Conservation (phyloP, 1,140 invertebrate species). For the Cydia pomonella region DNA sequence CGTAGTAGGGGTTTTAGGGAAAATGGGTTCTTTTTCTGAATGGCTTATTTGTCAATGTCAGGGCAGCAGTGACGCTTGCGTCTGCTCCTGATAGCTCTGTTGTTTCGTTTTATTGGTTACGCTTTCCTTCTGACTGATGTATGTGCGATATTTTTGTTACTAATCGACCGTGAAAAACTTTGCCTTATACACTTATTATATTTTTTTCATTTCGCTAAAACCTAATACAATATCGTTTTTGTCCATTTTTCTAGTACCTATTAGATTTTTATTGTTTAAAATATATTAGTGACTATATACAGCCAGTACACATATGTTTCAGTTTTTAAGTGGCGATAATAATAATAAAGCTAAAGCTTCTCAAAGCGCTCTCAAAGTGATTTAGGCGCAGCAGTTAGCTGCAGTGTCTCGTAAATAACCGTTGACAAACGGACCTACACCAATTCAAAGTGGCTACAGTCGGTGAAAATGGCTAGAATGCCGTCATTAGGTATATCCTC, state of each 20-base stretch:
- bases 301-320: no score
- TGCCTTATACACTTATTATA: neutral
- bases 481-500: neutral
- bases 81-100: conserved; percentile 60
- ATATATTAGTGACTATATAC: no score
- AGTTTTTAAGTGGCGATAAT: neutral
- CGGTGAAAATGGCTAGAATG: neutral
- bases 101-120: conserved; percentile 62
- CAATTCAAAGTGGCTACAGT: neutral
- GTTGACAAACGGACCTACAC: conserved; percentile 3
- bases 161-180: conserved; percentile 26
- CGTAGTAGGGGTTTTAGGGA: conserved; percentile 50
- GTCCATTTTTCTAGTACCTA: neutral
- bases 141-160: conserved; percentile 30
- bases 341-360: conserved; percentile 1
- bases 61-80: conserved; percentile 50
- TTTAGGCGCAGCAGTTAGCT: conserved; percentile 13
- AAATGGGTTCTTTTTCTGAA: conserved; percentile 63
- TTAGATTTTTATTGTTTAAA: no score
- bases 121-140: conserved; percentile 45
- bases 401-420: conserved; percentile 13
- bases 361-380: conserved; percentile 10
- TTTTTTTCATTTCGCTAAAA: neutral
- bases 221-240: neutral
- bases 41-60: conserved; percentile 69